phyloP scores from a whole-genome alignment of 1,140 invertebrate genomes.

The Arion vulgaris region DNA sequence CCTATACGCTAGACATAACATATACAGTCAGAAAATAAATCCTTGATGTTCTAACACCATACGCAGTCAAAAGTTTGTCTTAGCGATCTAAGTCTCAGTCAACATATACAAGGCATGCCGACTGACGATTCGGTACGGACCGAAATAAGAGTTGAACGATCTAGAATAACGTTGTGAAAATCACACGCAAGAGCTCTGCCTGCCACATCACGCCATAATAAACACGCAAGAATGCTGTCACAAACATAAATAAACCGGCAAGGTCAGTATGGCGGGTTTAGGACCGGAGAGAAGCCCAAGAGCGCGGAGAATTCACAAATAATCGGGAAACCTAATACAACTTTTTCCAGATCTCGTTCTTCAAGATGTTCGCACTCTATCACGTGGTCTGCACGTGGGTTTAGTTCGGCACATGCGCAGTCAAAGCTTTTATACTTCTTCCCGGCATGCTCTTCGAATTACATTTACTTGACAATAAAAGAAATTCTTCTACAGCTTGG shows the following conservation, averaged over 20 bases:
- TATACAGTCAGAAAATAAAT: no score
- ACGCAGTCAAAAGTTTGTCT: no score
- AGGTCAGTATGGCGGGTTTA: background rate
- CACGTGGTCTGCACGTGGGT: conserved; percentile 15
- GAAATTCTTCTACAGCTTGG: background rate
- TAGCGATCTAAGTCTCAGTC: no score
- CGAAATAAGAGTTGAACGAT: background rate
- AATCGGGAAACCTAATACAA: conserved; percentile 20
- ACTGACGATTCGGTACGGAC: no score
- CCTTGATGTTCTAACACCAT: no score
- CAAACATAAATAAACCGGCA: conserved; percentile 17
- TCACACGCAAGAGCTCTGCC: background rate
- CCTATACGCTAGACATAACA: no score
- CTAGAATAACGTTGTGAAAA: background rate
- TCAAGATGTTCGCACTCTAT: conserved; percentile 17
- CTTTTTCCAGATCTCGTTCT: conserved; percentile 2
- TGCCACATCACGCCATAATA: conserved; percentile 2
- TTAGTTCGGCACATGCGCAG: background rate
- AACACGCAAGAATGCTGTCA: conserved; percentile 8
- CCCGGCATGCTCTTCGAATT: background rate
- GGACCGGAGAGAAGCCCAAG: background rate
- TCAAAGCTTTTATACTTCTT: background rate
- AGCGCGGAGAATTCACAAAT: conserved; percentile 14
- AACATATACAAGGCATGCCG: no score
- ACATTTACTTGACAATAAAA: background rate